Percentiles rank a stretch among this genome's conserved stretches.
Conservation (phyloP, 2,113 vertebrate species). For the Bufo gargarizans region DNA sequence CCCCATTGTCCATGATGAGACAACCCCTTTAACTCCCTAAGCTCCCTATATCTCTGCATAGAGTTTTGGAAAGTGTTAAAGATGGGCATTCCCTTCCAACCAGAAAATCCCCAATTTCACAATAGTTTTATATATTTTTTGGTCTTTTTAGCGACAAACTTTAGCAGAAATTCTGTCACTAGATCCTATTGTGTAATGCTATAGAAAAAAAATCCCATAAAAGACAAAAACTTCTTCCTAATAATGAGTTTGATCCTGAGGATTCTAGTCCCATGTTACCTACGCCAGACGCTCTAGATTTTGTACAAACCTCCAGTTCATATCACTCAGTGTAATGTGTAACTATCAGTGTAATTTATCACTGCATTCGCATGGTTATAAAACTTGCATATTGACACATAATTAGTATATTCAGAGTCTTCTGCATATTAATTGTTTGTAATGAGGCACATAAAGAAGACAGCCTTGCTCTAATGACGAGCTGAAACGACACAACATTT, state of each 20-base stretch:
- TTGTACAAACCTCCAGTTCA: conserved; percentile 37
- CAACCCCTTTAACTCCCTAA: too few species aligned
- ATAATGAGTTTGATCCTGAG: conserved; percentile 12
- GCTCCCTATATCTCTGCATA: too few species aligned
- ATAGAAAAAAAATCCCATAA: background rate
- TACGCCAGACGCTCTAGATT: conserved; percentile 44
- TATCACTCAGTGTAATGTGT: conserved; percentile 1
- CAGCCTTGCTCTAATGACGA: conserved; percentile 40
- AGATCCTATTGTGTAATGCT: background rate
- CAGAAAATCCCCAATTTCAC: too few species aligned
- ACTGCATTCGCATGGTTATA: conserved; percentile 61
- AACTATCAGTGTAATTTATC: conserved; percentile 59
- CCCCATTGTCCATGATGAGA: too few species aligned
- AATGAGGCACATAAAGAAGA: conserved; percentile 41
- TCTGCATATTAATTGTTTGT: conserved; percentile 64
- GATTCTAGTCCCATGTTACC: background rate
- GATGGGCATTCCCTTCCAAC: too few species aligned
- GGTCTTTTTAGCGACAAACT: too few species aligned
- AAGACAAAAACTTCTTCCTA: background rate
- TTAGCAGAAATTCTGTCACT: background rate
- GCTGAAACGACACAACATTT: conserved; percentile 52
- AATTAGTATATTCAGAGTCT: conserved; percentile 62
- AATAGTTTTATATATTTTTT: too few species aligned
- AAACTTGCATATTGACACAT: conserved; percentile 59
- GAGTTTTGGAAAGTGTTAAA: too few species aligned